A percentile compares a stretch with the other conserved stretches of the same genome.
These are phyloP conservation scores for Microtus agrestis DNA, from an alignment of 2,797 vertebrate genomes.

Conservation along the genomic window DNA sequence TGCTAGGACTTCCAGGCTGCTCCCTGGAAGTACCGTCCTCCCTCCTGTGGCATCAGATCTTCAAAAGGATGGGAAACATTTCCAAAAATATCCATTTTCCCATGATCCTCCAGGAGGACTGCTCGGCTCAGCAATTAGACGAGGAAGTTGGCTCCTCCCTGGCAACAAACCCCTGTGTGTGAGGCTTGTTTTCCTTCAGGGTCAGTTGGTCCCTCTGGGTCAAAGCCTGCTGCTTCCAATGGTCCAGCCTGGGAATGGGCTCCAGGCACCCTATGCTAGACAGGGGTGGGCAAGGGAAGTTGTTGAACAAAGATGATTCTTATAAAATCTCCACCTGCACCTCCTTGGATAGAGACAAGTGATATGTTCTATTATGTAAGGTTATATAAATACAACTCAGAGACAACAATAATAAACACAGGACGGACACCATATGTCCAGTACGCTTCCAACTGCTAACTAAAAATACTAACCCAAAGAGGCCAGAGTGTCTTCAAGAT, in stretches of 20 bases:
- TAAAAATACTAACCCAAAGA: background rate
- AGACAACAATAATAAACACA: conserved; percentile 55
- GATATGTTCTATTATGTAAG: conserved; percentile 37
- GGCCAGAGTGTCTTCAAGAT: background rate
- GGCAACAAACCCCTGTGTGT: conserved; percentile 1
- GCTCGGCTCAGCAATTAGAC: conserved; percentile 79
- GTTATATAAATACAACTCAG: conserved; percentile 49
- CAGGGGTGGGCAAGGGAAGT: too few relatives aligned
- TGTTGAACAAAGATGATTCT: background rate
- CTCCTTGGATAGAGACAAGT: background rate
- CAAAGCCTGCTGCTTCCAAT: background rate
- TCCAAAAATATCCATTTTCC: conserved; percentile 82
- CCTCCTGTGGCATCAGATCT: conserved; percentile 60
- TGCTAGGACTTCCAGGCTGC: conserved; percentile 48
- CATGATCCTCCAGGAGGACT: conserved; percentile 56
- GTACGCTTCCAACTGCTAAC: background rate
- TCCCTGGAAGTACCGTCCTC: conserved; percentile 24
- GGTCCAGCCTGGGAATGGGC: background rate
- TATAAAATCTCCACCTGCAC: background rate
- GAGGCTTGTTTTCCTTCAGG: background rate
- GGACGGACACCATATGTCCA: background rate
- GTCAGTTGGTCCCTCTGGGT: background rate
- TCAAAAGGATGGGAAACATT: conserved; percentile 73
- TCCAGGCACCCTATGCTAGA: background rate
- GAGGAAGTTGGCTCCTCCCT: conserved; percentile 69